Percentiles rank a stretch among this genome's conserved stretches.
Evolutionary conservation across 2,797 vertebrate genomes (phyloP).

Genomic region (Epinephelus awoara): DNA sequence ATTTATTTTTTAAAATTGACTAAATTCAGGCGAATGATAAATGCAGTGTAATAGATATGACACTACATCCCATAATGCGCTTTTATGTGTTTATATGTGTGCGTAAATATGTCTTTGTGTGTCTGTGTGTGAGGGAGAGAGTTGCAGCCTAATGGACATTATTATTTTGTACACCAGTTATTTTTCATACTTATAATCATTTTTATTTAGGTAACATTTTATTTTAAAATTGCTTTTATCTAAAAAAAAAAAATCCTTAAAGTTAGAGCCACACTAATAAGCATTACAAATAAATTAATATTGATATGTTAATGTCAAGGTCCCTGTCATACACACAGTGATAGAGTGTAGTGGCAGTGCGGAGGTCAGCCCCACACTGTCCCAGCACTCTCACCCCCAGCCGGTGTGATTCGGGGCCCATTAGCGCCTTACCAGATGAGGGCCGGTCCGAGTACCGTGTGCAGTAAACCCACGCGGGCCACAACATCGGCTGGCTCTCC

Average conservation of each 20-base stretch:
- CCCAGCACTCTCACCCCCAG: conserved; percentile 1
- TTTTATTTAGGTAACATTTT: neutral
- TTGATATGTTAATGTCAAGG: neutral
- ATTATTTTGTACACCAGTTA: neutral
- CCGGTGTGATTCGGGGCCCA: conserved; percentile 49
- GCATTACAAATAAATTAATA: neutral
- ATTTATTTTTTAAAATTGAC: too few relatives aligned
- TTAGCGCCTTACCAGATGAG: conserved; percentile 95
- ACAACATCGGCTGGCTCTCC: conserved; percentile 92
- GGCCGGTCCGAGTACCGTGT: conserved; percentile 97
- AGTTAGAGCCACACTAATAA: neutral
- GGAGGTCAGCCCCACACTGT: neutral
- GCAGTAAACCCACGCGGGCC: conserved; percentile 99
- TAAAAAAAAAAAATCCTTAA: neutral
- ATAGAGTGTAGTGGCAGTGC: neutral
- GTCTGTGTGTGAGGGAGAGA: neutral
- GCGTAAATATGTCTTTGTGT: neutral
- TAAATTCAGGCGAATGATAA: neutral
- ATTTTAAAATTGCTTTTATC: neutral
- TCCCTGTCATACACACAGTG: neutral
- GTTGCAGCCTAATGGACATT: neutral
- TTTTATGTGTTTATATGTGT: neutral
- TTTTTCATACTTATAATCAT: neutral
- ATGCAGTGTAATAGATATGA: neutral
- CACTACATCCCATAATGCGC: neutral